Evolutionary conservation across 2,888 invertebrate genomes (phyloP).

Genomic region (Cataglyphis livida): DNA sequence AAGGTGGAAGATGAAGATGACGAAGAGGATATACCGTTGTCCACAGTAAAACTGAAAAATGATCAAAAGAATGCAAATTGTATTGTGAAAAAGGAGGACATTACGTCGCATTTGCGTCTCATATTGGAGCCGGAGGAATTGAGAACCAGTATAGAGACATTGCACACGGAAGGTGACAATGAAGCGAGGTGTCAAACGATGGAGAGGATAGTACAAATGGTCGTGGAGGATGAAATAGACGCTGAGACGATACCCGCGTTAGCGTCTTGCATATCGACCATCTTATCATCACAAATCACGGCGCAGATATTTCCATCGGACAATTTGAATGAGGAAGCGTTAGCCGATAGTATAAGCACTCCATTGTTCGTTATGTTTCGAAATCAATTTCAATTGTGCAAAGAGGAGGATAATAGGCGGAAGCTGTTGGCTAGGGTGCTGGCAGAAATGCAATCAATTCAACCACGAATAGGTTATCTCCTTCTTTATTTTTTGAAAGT

Average conservation of each 20-base stretch:
- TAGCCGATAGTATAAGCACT: slow-evolving; percentile 92
- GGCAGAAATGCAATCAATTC: slow-evolving; percentile 89
- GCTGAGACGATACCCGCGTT: slow-evolving; percentile 87
- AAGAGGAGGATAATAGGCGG: slow-evolving; percentile 91
- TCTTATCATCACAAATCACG: slow-evolving; percentile 87
- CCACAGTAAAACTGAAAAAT: slow-evolving; percentile 90
- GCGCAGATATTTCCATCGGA: slow-evolving; percentile 87
- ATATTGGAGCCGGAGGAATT: slow-evolving; percentile 86
- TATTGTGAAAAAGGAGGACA: slow-evolving; percentile 80
- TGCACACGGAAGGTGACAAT: slow-evolving; percentile 88
- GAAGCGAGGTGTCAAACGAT: slow-evolving; percentile 89
- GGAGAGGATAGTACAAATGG: slow-evolving; percentile 88
- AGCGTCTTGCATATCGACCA: slow-evolving; percentile 88
- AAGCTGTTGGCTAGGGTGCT: slow-evolving; percentile 93
- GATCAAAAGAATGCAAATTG: slow-evolving; percentile 81
- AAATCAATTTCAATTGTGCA: slow-evolving; percentile 90
- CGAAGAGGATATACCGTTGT: slow-evolving; percentile 92
- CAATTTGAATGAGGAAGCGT: slow-evolving; percentile 86
- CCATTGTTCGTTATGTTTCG: slow-evolving; percentile 96
- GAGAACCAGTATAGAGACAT: slow-evolving; percentile 87
- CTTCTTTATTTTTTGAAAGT: slow-evolving; percentile 96
- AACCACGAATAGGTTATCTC: slow-evolving; percentile 93
- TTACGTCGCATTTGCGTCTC: slow-evolving; percentile 80
- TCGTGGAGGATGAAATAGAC: slow-evolving; percentile 88
- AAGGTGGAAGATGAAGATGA: slow-evolving; percentile 88